phyloP scores from a whole-genome alignment of 2,888 invertebrate species.

The Sesamia inferens region DNA sequence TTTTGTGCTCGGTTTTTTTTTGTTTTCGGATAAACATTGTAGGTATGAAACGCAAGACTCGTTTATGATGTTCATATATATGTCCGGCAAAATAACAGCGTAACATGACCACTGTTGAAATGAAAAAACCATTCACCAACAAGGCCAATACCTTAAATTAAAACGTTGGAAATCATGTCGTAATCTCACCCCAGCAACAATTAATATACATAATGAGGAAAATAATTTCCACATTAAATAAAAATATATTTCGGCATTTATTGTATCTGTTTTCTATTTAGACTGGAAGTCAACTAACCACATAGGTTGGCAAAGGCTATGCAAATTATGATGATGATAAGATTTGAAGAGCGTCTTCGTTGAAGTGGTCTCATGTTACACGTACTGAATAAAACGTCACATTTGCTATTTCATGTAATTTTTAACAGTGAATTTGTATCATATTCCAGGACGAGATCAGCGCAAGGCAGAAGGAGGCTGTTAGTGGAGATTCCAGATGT shows the following conservation, averaged over 20 bases:
- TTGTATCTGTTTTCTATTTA: not conserved
- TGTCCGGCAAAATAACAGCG: too few species aligned
- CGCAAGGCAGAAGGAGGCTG: not conserved
- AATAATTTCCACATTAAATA: not conserved
- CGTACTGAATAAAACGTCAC: too few species aligned
- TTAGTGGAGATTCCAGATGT: not conserved
- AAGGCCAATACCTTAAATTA: not conserved
- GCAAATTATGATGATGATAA: too few species aligned
- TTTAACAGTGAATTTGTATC: slow-evolving; percentile 3
- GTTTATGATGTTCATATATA: not conserved
- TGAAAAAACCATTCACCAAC: not conserved
- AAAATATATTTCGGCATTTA: not conserved
- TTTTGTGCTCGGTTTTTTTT: too few species aligned
- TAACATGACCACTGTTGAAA: not conserved
- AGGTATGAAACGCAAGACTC: not conserved
- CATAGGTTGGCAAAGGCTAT: not conserved
- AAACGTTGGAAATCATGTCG: not conserved
- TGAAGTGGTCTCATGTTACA: too few species aligned
- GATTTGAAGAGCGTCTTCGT: too few species aligned
- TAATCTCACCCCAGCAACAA: not conserved
- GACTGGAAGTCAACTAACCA: not conserved
- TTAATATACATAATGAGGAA: not conserved
- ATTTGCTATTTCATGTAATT: not conserved
- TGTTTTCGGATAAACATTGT: too few species aligned
- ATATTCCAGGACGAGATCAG: slow-evolving; percentile 1